Conservation (phyloP, 2,113 vertebrate species). For the Porphyrio hochstetteri region DNA sequence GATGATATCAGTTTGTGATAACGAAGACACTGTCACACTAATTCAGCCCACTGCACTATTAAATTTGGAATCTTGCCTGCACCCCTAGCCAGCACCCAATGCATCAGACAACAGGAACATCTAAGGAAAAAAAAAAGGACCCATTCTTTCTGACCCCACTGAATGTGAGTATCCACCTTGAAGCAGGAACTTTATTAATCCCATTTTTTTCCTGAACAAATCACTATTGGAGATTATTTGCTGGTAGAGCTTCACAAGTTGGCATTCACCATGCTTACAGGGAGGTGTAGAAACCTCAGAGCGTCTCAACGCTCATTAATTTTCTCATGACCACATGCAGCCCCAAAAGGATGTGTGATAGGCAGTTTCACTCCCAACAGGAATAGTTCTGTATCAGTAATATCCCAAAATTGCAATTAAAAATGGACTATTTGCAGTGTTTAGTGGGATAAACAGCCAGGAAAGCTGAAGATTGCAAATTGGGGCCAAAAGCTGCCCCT, state of each 20-base stretch:
- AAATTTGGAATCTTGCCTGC: not conserved
- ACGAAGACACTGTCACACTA: not conserved
- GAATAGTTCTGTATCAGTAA: not conserved
- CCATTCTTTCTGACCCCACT: not conserved
- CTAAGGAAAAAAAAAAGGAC: not conserved
- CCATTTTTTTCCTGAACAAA: not conserved
- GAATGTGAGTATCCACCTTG: not conserved
- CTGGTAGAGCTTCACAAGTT: not conserved
- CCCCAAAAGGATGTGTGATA: not conserved
- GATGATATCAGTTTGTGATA: not conserved
- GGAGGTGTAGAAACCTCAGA: not conserved
- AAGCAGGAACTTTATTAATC: not conserved
- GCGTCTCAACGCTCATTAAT: not conserved
- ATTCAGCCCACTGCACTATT: not conserved
- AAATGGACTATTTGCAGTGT: not conserved
- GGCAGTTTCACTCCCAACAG: rapidly evolving
- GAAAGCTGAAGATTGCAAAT: not conserved
- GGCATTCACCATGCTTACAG: not conserved
- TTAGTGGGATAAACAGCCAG: not conserved
- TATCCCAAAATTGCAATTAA: not conserved
- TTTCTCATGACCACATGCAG: not conserved
- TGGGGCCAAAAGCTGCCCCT: not conserved
- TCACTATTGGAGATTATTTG: not conserved
- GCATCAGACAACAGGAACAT: not conserved
- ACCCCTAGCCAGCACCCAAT: not conserved